Evolutionary conservation across 2,888 invertebrate genomes (phyloP).

Genomic region (Lasioglossum calceatum): DNA sequence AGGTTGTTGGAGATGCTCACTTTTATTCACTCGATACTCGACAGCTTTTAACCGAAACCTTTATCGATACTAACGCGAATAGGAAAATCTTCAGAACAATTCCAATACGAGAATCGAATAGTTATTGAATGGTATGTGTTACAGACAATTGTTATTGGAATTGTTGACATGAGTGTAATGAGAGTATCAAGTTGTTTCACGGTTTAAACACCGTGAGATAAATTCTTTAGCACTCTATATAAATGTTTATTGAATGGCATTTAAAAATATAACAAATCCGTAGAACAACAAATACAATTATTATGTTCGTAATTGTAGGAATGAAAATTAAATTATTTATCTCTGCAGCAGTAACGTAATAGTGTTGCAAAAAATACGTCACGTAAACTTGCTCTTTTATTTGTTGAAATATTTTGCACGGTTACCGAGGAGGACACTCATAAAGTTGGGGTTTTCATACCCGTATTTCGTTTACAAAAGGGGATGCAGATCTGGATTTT

Average conservation of each 20-base stretch:
- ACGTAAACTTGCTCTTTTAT: background rate
- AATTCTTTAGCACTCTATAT: background rate
- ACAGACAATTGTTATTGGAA: background rate
- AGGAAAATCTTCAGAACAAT: background rate
- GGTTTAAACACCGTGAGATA: too few relatives aligned
- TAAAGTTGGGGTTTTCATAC: background rate
- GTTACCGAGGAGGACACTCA: background rate
- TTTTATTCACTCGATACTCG: background rate
- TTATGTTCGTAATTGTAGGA: background rate
- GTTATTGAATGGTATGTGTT: background rate
- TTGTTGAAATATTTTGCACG: slow-evolving; percentile 2
- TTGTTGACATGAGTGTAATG: background rate
- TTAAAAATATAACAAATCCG: background rate
- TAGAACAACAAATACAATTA: background rate
- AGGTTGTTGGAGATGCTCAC: slow-evolving; percentile 1
- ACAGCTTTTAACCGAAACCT: background rate
- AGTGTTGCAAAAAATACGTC: background rate
- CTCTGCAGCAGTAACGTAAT: background rate
- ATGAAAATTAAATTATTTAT: background rate
- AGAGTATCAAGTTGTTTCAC: background rate
- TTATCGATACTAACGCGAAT: background rate
- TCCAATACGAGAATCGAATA: background rate
- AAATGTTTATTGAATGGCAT: background rate
- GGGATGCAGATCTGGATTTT: background rate
- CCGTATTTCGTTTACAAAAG: background rate